phyloP scores from a whole-genome alignment of 2,888 invertebrate genomes.

The Hoplodrina blanda region DNA sequence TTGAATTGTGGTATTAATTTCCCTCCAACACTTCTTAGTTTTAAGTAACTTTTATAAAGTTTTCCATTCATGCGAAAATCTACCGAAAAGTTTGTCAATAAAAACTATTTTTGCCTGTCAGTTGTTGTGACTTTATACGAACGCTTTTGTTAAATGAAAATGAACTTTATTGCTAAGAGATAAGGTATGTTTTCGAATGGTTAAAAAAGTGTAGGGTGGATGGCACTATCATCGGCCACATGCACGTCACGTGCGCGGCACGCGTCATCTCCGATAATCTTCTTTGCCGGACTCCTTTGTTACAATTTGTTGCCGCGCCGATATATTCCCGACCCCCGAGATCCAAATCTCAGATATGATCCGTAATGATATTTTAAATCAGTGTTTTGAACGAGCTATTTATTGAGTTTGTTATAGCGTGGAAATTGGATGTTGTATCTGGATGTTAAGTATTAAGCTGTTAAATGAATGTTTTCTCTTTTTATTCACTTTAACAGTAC shows the following conservation, averaged over 20 bases:
- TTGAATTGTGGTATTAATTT: constrained; percentile 90
- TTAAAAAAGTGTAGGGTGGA: constrained; percentile 74
- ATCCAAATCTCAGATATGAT: constrained; percentile 86
- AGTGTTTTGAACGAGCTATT: constrained; percentile 80
- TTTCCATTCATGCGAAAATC: constrained; percentile 57
- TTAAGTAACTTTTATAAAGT: constrained; percentile 76
- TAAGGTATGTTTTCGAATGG: constrained; percentile 64
- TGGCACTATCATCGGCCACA: constrained; percentile 80
- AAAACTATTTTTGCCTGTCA: constrained; percentile 67
- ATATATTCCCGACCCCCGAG: constrained; percentile 80
- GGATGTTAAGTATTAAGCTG: neutral
- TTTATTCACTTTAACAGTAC: neutral
- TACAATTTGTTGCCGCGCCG: constrained; percentile 87
- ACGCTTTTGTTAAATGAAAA: constrained; percentile 32
- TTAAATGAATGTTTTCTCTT: neutral
- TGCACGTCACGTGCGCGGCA: constrained; percentile 86
- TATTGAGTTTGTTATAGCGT: constrained; percentile 72
- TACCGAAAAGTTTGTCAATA: constrained; percentile 61
- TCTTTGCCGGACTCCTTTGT: constrained; percentile 88
- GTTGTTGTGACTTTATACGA: constrained; percentile 58
- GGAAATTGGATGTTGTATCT: constrained; percentile 45
- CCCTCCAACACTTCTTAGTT: constrained; percentile 89
- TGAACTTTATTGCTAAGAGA: neutral
- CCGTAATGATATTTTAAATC: constrained; percentile 90
- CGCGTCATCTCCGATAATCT: constrained; percentile 88